Conservation (phyloP, 2,888 invertebrate species). For the Drosophila mimica region DNA sequence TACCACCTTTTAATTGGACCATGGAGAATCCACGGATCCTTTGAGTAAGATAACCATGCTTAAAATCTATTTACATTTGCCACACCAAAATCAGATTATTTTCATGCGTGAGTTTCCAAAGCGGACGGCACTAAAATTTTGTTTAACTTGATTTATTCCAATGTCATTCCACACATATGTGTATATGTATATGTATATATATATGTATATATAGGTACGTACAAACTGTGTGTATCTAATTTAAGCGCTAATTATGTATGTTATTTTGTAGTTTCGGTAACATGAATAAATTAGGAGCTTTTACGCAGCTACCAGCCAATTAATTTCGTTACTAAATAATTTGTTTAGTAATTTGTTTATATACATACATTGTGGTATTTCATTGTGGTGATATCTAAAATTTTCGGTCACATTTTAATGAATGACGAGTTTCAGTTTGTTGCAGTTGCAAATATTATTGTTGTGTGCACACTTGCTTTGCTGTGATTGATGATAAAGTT, state of each 20-base stretch:
- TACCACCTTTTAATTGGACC: not conserved
- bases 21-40: not conserved
- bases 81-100: conserved; percentile 47
- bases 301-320: conserved; percentile 51
- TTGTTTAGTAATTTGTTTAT: conserved; percentile 59
- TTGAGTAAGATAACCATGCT: not conserved
- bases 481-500: not conserved
- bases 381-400: not conserved
- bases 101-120: conserved; percentile 19
- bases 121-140: conserved; percentile 27
- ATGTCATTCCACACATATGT: conserved; percentile 2
- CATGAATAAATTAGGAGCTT: conserved; percentile 65
- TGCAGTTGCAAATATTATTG: not conserved
- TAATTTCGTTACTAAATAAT: conserved; percentile 62
- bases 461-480: not conserved
- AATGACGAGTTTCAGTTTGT: not conserved
- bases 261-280: conserved; percentile 36
- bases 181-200: conserved; percentile 8
- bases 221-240: conserved; percentile 36
- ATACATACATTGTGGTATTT: conserved; percentile 7
- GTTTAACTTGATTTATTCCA: conserved; percentile 48
- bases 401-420: conserved; percentile 6
- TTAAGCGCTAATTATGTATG: conserved; percentile 64
- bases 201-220: not conserved
- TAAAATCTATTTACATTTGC: conserved; percentile 46